Conservation (phyloP, 2,888 invertebrate species). For the Heliconius ismenius region DNA sequence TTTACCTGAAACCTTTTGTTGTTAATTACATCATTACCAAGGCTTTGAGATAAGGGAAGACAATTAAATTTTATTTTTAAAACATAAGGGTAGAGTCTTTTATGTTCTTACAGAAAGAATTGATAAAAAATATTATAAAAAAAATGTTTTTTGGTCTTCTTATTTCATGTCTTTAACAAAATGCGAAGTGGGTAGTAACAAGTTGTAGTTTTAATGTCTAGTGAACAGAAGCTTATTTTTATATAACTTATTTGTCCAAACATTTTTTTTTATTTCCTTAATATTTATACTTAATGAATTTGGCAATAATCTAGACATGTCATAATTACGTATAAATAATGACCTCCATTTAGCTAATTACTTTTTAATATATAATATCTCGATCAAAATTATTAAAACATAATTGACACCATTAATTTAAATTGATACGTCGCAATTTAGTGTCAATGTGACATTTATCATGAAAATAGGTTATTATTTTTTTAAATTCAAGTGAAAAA, state of each 20-base stretch:
- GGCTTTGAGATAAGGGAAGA: background rate
- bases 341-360: background rate
- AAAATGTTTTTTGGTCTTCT: too few species aligned
- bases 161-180: background rate
- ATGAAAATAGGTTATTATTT: background rate
- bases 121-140: background rate
- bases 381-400: background rate
- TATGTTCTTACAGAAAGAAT: background rate
- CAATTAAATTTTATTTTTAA: background rate
- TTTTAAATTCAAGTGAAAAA: background rate
- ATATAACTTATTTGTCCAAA: too few species aligned
- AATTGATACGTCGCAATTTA: background rate
- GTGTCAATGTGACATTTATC: background rate
- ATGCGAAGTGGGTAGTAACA: background rate
- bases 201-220: too few species aligned
- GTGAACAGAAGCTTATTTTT: too few species aligned
- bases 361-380: slow-evolving; percentile 4
- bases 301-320: background rate
- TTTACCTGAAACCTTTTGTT: background rate
- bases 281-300: background rate
- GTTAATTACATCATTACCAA: background rate
- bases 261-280: background rate
- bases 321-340: background rate
- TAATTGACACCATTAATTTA: slow-evolving; percentile 10
- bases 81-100: background rate